Percentiles rank a stretch among this genome's conserved stretches.
These are phyloP conservation scores for Cyclopterus lumpus DNA, from an alignment of 2,797 vertebrate genomes.

Conservation along the genomic window DNA sequence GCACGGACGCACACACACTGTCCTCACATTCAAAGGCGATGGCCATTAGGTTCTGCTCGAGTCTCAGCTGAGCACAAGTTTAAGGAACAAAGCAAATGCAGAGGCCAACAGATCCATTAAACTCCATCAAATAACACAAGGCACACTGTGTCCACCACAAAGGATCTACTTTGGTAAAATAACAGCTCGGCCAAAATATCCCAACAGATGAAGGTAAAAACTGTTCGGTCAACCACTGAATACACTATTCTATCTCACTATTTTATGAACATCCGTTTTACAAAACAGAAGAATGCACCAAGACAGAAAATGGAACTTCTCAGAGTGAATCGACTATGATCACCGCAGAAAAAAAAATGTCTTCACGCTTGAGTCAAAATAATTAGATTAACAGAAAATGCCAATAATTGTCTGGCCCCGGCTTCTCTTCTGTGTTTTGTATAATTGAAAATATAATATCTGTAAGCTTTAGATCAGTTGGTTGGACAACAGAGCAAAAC, in stretches of 20 bases:
- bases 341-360: not conserved
- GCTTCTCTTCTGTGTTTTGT: not conserved
- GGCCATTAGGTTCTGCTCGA: constrained; percentile 78
- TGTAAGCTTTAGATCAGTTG: not conserved
- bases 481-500: not conserved
- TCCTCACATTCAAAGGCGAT: constrained; percentile 73
- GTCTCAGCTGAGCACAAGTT: constrained; percentile 74
- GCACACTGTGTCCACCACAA: constrained; percentile 39
- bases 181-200: constrained; percentile 40
- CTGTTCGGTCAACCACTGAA: not conserved
- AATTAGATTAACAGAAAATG: not conserved
- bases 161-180: constrained; percentile 37
- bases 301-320: not conserved
- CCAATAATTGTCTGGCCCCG: not conserved
- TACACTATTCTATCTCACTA: not conserved
- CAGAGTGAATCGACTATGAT: not conserved
- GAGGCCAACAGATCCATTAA: constrained; percentile 76
- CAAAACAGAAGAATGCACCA: not conserved
- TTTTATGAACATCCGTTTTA: not conserved
- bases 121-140: constrained; percentile 56
- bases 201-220: constrained; percentile 10
- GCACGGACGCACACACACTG: constrained; percentile 47
- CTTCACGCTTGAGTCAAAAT: not conserved
- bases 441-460: not conserved
- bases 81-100: constrained; percentile 71